Evolutionary conservation across 2,888 invertebrate species (phyloP).

Genomic region (Mesorhabditis spiculigera): DNA sequence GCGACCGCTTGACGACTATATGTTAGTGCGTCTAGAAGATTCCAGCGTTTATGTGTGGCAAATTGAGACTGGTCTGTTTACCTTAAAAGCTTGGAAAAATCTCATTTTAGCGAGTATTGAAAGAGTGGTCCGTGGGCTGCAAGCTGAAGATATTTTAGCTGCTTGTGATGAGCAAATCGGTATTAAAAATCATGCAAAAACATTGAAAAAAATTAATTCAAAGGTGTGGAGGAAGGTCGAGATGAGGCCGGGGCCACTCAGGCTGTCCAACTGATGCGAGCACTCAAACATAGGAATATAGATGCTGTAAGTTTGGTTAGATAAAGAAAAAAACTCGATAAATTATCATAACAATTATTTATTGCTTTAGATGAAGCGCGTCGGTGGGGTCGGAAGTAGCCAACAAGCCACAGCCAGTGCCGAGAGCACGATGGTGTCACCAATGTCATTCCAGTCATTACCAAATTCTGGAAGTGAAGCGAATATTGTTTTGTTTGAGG

Average conservation of each 20-base stretch:
- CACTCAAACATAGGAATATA: constrained; percentile 83
- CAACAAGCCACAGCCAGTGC: constrained; percentile 9
- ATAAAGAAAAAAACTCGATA: constrained; percentile 17
- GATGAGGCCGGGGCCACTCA: constrained; percentile 79
- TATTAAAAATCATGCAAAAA: constrained; percentile 66
- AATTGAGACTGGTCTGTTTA: constrained; percentile 80
- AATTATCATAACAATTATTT: constrained; percentile 2
- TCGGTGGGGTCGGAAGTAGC: neutral
- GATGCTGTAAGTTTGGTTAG: constrained; percentile 72
- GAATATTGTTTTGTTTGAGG: constrained; percentile 36
- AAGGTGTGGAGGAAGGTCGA: constrained; percentile 24
- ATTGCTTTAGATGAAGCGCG: constrained; percentile 11
- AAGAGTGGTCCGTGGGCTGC: constrained; percentile 87
- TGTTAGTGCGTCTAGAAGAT: constrained; percentile 93
- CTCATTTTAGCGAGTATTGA: constrained; percentile 79
- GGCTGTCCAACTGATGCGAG: constrained; percentile 90
- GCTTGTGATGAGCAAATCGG: constrained; percentile 82
- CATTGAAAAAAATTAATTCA: constrained; percentile 59
- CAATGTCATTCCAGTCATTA: constrained; percentile 27
- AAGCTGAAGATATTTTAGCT: constrained; percentile 80
- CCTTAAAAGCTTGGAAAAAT: constrained; percentile 63
- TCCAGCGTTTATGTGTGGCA: constrained; percentile 99
- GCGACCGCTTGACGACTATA: constrained; percentile 85
- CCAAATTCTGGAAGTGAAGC: constrained; percentile 35
- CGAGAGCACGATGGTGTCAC: constrained; percentile 22